Evolutionary conservation across 2,888 invertebrate species (phyloP).

Genomic region (Augiades crinisus): DNA sequence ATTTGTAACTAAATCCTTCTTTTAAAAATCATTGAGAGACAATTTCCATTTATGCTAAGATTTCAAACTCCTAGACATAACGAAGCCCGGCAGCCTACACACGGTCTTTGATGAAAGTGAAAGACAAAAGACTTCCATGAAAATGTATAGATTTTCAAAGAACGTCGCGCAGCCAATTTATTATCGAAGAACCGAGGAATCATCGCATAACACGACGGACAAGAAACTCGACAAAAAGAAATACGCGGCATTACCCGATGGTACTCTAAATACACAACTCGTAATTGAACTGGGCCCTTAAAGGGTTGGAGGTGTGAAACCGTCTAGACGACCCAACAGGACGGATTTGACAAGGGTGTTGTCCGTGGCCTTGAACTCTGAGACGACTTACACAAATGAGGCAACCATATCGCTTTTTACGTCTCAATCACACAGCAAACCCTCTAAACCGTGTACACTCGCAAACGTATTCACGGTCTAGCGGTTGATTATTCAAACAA

Average conservation of each 20-base stretch:
- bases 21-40: not conserved
- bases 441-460: not conserved
- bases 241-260: not conserved
- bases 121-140: not conserved
- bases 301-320: slow-evolving; percentile 74
- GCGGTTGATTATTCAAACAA: slow-evolving; percentile 19
- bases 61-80: not conserved
- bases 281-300: slow-evolving; percentile 64
- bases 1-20: no score
- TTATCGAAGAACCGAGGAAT: no score
- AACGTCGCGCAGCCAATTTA: not conserved
- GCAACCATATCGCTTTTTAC: slow-evolving; percentile 40
- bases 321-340: slow-evolving; percentile 78
- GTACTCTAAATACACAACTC: slow-evolving; percentile 46
- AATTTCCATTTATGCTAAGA: not conserved
- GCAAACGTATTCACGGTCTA: slow-evolving; percentile 12
- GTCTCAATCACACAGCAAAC: not conserved
- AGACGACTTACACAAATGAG: slow-evolving; percentile 74
- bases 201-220: not conserved
- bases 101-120: not conserved
- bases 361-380: slow-evolving; percentile 75
- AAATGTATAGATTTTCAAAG: not conserved
- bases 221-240: slow-evolving; percentile 3
- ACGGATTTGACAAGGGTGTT: slow-evolving; percentile 75
- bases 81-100: not conserved